These are phyloP conservation scores for Zaprionus africanus DNA, from an alignment of 1,140 invertebrate species.

Conservation along the genomic window DNA sequence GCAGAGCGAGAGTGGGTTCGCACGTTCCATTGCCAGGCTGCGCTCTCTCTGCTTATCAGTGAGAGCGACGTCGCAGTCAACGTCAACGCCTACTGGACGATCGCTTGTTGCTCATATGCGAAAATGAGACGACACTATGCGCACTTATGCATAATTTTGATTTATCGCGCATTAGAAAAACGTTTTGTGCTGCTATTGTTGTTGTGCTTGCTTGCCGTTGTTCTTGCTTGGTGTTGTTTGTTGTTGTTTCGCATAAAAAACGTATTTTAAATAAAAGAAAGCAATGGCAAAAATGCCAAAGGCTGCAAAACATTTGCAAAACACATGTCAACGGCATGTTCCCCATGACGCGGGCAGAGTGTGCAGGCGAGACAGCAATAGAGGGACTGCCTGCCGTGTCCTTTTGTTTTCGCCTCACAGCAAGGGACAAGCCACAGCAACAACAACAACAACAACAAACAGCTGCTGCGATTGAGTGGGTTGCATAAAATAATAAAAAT, in stretches of 20 bases:
- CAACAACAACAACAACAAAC: not conserved
- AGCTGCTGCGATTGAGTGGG: constrained; percentile 9
- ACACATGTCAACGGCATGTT: constrained; percentile 82
- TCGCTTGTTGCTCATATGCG: constrained; percentile 45
- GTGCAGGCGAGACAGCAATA: constrained; percentile 5
- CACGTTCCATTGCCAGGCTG: constrained; percentile 39
- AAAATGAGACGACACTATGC: constrained; percentile 35
- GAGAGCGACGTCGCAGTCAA: not conserved
- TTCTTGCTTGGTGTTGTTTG: not conserved
- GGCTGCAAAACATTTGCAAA: constrained; percentile 68
- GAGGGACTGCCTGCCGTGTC: constrained; percentile 20
- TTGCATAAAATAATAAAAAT: constrained; percentile 38
- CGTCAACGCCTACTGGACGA: constrained; percentile 19
- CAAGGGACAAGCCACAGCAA: not conserved
- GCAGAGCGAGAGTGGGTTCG: constrained; percentile 6
- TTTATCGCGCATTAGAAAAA: constrained; percentile 63
- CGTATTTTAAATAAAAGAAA: constrained; percentile 19
- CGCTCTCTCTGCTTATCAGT: constrained; percentile 60
- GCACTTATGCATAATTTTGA: constrained; percentile 20
- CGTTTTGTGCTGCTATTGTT: constrained; percentile 15
- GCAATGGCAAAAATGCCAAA: constrained; percentile 44
- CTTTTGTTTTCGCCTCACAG: constrained; percentile 25
- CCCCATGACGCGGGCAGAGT: constrained; percentile 13
- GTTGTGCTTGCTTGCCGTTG: constrained; percentile 3
- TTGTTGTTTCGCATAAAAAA: constrained; percentile 13